Conservation (phyloP, 2,113 vertebrate species). For the human region DNA sequence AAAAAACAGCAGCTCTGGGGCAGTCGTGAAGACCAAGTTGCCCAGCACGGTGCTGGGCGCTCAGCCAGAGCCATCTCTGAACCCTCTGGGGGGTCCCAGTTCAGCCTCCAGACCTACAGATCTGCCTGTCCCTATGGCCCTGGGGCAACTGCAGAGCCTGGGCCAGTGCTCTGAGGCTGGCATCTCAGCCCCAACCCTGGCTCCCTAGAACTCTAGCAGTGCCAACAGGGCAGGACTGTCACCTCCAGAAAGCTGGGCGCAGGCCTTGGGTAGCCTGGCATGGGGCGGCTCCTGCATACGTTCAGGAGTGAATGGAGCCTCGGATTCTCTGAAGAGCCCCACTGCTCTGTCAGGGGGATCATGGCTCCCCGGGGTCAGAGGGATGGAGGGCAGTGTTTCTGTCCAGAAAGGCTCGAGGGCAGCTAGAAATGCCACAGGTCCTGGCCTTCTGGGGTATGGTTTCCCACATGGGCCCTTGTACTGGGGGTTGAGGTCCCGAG, state of each 20-base stretch:
- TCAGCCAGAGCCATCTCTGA: neutral
- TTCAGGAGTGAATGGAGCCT: neutral
- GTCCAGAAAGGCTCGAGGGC: neutral
- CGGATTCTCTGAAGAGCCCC: neutral
- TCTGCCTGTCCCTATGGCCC: neutral
- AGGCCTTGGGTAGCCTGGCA: neutral
- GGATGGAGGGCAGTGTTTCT: neutral
- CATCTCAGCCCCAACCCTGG: neutral
- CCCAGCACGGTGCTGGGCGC: neutral
- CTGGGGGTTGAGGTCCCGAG: neutral
- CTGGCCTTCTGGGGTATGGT: no score
- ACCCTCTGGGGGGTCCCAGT: no score
- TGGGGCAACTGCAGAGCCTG: neutral
- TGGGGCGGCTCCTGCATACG: no score
- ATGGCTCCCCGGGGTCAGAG: neutral
- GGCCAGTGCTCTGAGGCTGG: neutral
- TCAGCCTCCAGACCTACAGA: neutral
- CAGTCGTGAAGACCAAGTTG: no score
- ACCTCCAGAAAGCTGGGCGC: neutral
- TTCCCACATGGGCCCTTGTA: neutral
- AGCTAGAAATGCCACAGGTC: neutral
- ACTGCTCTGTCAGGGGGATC: no score
- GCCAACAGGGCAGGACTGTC: neutral
- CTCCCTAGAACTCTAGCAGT: neutral
- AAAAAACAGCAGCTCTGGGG: neutral